A percentile compares a stretch with the other conserved stretches of the same genome.
phyloP scores from a whole-genome alignment of 2,113 vertebrate genomes.

The Ibidorhyncha struthersii region DNA sequence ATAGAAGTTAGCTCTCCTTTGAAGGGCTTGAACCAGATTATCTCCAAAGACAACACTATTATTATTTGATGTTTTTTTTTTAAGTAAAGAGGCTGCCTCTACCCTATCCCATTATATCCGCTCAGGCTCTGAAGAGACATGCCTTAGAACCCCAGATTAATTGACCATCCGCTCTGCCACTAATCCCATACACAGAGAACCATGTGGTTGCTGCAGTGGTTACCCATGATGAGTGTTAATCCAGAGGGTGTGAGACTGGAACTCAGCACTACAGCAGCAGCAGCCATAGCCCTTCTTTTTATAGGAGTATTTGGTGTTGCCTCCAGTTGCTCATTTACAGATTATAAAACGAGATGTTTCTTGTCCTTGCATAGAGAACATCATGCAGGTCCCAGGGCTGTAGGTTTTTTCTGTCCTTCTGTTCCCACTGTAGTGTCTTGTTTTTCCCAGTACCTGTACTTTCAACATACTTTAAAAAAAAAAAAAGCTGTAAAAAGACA shows the following conservation, averaged over 20 bases:
- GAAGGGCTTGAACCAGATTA: background rate
- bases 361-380: background rate
- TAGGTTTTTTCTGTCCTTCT: background rate
- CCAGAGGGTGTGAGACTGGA: background rate
- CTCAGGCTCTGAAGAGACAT: background rate
- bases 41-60: background rate
- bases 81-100: background rate
- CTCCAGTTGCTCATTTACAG: background rate
- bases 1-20: background rate
- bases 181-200: background rate
- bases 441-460: background rate
- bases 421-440: fast-evolving
- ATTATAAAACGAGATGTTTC: background rate
- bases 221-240: background rate
- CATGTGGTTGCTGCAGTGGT: background rate
- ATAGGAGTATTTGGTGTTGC: background rate
- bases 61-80: background rate
- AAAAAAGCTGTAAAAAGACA: background rate
- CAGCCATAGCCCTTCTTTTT: background rate
- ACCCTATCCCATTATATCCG: background rate
- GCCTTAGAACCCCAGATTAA: background rate
- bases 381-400: background rate
- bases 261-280: background rate
- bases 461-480: background rate
- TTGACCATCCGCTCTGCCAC: background rate